phyloP scores from a whole-genome alignment of 2,113 vertebrate species.

The Ramphastos sulfuratus region DNA sequence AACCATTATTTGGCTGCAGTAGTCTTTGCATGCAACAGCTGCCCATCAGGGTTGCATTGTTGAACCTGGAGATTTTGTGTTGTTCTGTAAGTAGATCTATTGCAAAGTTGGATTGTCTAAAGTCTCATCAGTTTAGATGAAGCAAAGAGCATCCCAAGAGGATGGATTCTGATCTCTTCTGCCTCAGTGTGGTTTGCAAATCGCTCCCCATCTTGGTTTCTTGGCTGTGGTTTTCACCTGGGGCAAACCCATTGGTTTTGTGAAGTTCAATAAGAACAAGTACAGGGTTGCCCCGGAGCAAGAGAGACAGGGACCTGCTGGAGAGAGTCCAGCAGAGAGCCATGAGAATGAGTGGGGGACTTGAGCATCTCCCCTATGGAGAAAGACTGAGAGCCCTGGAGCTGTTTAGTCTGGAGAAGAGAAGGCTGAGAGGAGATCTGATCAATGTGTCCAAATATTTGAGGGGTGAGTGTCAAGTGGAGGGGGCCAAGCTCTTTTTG shows the following conservation, averaged over 20 bases:
- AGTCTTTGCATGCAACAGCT: neutral
- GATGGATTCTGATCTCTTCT: neutral
- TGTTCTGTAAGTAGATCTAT: neutral
- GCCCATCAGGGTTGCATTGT: neutral
- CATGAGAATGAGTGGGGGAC: no score
- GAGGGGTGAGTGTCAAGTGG: no score
- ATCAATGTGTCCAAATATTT: no score
- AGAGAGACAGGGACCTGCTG: no score
- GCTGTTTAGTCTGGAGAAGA: no score
- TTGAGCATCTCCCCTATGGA: no score
- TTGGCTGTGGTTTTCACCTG: neutral
- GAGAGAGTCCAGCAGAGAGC: no score
- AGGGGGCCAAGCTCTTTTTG: no score
- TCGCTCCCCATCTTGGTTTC: fast-evolving
- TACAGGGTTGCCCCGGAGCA: no score
- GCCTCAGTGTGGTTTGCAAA: neutral
- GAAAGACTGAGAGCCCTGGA: no score
- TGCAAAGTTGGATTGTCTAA: neutral
- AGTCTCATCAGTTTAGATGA: neutral
- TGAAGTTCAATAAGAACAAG: no score
- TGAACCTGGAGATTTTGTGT: neutral
- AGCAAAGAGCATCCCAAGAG: neutral
- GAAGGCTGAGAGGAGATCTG: no score
- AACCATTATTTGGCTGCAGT: constrained; percentile 1
- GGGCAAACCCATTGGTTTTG: neutral